A percentile compares a stretch with the other conserved stretches of the same genome.
Conservation (phyloP, 2,113 vertebrate species). For the Mus spicilegus region DNA sequence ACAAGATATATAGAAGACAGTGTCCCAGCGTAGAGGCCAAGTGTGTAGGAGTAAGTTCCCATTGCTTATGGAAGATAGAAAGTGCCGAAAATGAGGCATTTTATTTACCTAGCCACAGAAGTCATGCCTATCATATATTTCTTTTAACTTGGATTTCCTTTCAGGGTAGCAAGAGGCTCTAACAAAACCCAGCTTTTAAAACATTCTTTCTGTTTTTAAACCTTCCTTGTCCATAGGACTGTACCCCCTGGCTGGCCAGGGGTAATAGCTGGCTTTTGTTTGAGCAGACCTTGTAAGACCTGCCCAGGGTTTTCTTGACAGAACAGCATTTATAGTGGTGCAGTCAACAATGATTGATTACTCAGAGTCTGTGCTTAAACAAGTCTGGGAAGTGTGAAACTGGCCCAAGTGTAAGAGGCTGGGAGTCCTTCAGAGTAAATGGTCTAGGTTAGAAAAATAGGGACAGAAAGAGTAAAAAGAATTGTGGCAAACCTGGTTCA, state of each 20-base stretch:
- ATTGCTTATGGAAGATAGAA: background rate
- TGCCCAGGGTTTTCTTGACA: background rate
- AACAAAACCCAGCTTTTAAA: background rate
- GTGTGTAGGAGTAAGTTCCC: background rate
- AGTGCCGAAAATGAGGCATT: background rate
- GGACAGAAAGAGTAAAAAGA: background rate
- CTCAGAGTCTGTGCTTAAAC: background rate
- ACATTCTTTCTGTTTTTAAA: background rate
- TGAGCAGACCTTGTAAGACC: background rate
- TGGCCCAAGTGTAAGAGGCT: too few species aligned
- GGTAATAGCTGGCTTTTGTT: background rate
- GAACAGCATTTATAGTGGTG: too few species aligned
- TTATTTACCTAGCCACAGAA: background rate
- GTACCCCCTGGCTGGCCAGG: background rate
- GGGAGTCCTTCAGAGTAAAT: background rate
- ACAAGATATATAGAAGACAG: background rate
- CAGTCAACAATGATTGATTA: background rate
- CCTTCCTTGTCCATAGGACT: background rate
- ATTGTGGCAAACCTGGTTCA: background rate
- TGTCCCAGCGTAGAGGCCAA: background rate
- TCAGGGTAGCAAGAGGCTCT: background rate
- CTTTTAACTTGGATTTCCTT: background rate
- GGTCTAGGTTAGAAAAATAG: background rate
- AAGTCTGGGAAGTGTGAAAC: background rate
- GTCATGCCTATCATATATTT: background rate